phyloP scores from a whole-genome alignment of 1,140 invertebrate species.

The Bacillus rossius region DNA sequence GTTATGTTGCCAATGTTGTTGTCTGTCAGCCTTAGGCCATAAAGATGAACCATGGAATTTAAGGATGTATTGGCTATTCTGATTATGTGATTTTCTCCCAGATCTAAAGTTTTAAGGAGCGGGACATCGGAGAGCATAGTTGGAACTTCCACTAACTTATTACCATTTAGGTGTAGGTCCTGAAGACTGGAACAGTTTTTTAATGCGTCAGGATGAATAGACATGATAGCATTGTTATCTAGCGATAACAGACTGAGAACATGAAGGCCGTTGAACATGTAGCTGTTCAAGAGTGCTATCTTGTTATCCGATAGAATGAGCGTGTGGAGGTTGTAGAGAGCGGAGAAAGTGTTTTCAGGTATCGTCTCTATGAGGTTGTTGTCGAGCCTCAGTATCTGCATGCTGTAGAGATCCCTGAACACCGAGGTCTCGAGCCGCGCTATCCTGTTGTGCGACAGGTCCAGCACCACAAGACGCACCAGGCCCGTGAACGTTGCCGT shows the following conservation, averaged over 20 bases:
- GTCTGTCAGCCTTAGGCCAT: constrained; percentile 77
- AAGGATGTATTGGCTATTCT: constrained; percentile 79
- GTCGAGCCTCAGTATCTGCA: constrained; percentile 76
- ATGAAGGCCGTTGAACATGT: constrained; percentile 70
- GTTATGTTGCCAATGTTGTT: constrained; percentile 83
- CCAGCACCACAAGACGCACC: constrained; percentile 70
- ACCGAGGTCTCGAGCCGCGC: constrained; percentile 69
- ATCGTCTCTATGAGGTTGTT: constrained; percentile 77
- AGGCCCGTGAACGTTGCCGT: constrained; percentile 79
- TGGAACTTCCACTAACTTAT: constrained; percentile 78
- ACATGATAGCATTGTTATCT: constrained; percentile 76
- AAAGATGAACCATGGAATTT: constrained; percentile 70
- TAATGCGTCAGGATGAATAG: constrained; percentile 71
- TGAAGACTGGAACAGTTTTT: constrained; percentile 78
- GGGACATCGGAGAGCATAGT: constrained; percentile 73
- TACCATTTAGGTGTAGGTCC: constrained; percentile 85
- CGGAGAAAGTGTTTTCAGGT: constrained; percentile 75
- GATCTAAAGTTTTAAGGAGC: constrained; percentile 76
- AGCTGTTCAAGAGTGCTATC: constrained; percentile 67
- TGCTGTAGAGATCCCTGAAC: constrained; percentile 71
- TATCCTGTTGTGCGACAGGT: constrained; percentile 76
- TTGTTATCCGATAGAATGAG: constrained; percentile 83
- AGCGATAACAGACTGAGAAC: constrained; percentile 71
- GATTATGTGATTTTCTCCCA: constrained; percentile 84
- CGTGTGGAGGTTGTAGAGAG: constrained; percentile 75